Evolutionary conservation across 2,797 vertebrate species (phyloP).

Genomic region (Schizopygopsis malacanthus): DNA sequence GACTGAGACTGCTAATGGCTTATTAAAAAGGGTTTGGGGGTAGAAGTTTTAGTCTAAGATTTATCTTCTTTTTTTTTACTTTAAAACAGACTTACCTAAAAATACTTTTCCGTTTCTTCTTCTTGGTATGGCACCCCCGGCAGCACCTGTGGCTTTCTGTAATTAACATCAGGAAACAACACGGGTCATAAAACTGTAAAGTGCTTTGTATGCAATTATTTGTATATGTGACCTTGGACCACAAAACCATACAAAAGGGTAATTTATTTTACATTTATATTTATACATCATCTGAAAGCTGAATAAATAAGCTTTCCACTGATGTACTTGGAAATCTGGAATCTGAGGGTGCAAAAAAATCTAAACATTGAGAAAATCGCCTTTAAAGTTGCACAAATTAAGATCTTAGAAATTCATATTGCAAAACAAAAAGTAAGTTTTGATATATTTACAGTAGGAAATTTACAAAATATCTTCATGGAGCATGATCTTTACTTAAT

Average conservation of each 20-base stretch:
- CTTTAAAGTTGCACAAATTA: background rate
- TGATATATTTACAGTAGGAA: background rate
- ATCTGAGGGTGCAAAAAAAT: background rate
- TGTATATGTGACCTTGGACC: too few relatives aligned
- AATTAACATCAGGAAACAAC: conserved; percentile 64
- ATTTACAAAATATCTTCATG: background rate
- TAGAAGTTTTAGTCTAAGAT: background rate
- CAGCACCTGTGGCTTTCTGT: conserved; percentile 95
- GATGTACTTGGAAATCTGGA: background rate
- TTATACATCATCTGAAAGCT: background rate
- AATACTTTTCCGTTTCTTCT: conserved; percentile 93
- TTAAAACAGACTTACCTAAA: conserved; percentile 83
- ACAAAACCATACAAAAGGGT: too few relatives aligned
- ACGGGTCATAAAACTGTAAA: background rate
- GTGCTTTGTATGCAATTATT: background rate
- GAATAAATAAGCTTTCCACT: background rate
- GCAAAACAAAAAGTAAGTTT: background rate
- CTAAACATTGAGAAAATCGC: background rate
- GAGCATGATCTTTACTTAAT: background rate
- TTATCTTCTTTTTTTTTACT: background rate
- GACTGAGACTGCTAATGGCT: conserved; percentile 43
- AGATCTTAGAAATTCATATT: background rate
- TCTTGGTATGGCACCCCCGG: conserved; percentile 91
- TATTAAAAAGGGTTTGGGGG: background rate
- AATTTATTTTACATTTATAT: background rate